Percentiles rank a stretch among this genome's conserved stretches.
Evolutionary conservation across 2,888 invertebrate species (phyloP).

Genomic region (Agrotis clavis): DNA sequence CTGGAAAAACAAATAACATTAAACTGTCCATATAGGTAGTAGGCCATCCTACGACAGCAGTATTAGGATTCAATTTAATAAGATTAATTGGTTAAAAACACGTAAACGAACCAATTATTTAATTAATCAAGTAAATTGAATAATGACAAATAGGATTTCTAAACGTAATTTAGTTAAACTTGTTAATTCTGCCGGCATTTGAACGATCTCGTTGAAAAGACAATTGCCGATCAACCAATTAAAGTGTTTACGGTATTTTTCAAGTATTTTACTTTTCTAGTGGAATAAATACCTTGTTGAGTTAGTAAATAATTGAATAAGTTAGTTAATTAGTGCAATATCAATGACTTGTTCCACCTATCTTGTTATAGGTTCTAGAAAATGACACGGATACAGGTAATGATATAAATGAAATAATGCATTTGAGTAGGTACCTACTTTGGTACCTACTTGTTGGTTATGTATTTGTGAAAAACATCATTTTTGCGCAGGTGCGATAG

Average conservation of each 20-base stretch:
- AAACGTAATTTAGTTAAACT: constrained; percentile 32
- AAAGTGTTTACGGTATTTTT: constrained; percentile 2
- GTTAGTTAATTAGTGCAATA: constrained; percentile 25
- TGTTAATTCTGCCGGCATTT: constrained; percentile 15
- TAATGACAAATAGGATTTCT: constrained; percentile 35
- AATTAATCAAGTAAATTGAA: constrained; percentile 53
- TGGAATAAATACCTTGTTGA: constrained; percentile 6
- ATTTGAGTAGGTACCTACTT: not conserved
- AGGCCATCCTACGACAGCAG: not conserved
- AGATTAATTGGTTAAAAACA: constrained; percentile 45
- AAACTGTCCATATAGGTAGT: constrained; percentile 10
- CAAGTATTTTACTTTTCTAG: constrained; percentile 4
- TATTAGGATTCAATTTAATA: constrained; percentile 39
- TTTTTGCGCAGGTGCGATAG: constrained; percentile 1
- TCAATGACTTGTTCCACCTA: constrained; percentile 1
- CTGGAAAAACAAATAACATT: not conserved
- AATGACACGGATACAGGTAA: not conserved
- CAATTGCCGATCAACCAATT: constrained; percentile 28
- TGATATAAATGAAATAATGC: constrained; percentile 25
- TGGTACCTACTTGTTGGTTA: not conserved
- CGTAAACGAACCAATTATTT: constrained; percentile 45
- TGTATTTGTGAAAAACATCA: not conserved
- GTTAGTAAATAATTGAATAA: not conserved
- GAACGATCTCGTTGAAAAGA: constrained; percentile 24
- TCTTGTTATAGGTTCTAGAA: constrained; percentile 10